Evolutionary conservation across 2,113 vertebrate genomes (phyloP).

Genomic region (Alligator mississippiensis): DNA sequence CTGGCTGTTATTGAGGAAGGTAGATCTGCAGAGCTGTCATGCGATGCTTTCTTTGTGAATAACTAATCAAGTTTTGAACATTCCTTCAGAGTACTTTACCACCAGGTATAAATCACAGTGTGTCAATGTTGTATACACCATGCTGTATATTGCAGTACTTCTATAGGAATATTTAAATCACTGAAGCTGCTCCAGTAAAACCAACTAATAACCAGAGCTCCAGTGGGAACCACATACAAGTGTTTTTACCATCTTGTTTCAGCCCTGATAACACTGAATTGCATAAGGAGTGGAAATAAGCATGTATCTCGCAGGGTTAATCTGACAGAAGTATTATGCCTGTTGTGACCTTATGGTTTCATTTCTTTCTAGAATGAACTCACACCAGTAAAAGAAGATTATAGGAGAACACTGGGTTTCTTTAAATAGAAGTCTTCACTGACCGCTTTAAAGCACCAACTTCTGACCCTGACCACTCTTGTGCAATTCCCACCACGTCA

Average conservation of each 20-base stretch:
- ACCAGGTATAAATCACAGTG: slow-evolving; percentile 7
- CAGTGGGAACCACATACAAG: background rate
- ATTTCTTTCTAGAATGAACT: background rate
- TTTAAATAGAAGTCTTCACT: background rate
- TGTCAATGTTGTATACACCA: background rate
- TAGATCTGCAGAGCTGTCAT: background rate
- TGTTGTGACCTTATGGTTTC: background rate
- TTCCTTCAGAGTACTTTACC: slow-evolving; percentile 28
- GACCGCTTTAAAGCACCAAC: background rate
- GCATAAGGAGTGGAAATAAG: slow-evolving; percentile 6
- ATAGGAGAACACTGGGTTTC: background rate
- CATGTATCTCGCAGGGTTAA: background rate
- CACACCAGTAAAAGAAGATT: background rate
- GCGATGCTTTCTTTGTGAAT: background rate
- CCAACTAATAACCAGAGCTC: background rate
- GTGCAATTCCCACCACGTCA: background rate
- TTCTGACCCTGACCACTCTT: background rate
- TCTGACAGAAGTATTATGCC: background rate
- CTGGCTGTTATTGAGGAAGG: slow-evolving; percentile 9
- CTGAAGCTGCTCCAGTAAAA: background rate
- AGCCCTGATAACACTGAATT: background rate
- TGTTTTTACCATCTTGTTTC: too few relatives aligned
- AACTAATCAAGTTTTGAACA: background rate
- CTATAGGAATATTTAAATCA: slow-evolving; percentile 5
- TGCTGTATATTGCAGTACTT: background rate